phyloP scores from a whole-genome alignment of 2,797 vertebrate genomes.

The Florisuga fusca region DNA sequence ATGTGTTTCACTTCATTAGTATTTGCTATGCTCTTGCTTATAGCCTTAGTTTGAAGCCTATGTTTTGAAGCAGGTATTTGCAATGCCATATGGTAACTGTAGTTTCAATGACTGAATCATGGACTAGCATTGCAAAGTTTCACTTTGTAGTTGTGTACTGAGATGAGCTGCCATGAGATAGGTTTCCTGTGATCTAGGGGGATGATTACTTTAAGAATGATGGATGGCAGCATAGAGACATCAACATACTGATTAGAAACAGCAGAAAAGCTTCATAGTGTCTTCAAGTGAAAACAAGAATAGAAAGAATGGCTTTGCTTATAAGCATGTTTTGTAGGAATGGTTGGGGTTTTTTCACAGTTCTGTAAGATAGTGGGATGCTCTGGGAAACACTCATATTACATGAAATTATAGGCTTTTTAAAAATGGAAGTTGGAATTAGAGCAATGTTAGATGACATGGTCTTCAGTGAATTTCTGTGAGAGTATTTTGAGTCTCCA shows the following conservation, averaged over 20 bases:
- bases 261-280: not conserved
- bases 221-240: not conserved
- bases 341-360: not conserved
- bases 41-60: not conserved
- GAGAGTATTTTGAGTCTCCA: not conserved
- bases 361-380: not conserved
- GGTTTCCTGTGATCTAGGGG: not conserved
- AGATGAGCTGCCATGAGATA: not conserved
- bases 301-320: not conserved
- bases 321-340: not conserved
- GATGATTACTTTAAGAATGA: not conserved
- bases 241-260: rapidly evolving
- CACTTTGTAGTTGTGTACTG: not conserved
- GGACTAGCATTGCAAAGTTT: not conserved
- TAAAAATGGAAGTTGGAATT: not conserved
- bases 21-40: not conserved
- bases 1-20: not conserved
- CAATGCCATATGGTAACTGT: not conserved
- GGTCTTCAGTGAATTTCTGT: not conserved
- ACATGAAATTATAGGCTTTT: not conserved
- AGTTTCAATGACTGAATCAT: not conserved
- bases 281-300: not conserved
- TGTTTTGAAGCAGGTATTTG: not conserved
- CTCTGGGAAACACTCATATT: not conserved
- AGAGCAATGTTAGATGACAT: not conserved